Conservation (phyloP, 2,888 invertebrate genomes). For the Adelphocoris suturalis region DNA sequence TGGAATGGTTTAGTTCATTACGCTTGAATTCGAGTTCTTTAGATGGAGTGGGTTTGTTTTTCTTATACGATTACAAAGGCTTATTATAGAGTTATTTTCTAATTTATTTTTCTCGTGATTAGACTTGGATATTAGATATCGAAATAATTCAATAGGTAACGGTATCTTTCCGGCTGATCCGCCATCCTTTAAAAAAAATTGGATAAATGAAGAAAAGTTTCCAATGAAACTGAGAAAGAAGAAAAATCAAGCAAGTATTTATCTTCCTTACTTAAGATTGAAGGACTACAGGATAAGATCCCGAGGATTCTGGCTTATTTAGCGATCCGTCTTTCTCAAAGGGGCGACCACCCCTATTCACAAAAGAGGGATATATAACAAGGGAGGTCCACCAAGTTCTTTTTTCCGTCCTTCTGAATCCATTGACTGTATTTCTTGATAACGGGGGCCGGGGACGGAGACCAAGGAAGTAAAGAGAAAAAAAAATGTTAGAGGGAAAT, state of each 20-base stretch:
- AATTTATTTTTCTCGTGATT: too few species aligned
- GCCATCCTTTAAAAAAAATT: too few species aligned
- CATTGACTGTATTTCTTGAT: conserved; percentile 54
- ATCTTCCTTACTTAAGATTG: conserved; percentile 22
- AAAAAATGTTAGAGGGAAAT: neutral
- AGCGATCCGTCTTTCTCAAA: conserved; percentile 49
- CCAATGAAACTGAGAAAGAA: neutral
- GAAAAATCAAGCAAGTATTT: conserved; percentile 15
- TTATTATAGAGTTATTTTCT: too few species aligned
- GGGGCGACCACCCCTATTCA: conserved; percentile 1
- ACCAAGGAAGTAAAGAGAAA: neutral
- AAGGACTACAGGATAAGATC: conserved; percentile 29
- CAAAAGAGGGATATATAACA: conserved; percentile 17
- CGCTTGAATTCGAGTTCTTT: too few species aligned
- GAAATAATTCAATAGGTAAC: too few species aligned
- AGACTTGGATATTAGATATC: too few species aligned
- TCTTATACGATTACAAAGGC: too few species aligned
- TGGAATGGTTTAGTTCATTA: too few species aligned
- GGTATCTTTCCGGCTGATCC: too few species aligned
- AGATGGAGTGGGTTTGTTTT: too few species aligned
- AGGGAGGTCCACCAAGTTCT: neutral
- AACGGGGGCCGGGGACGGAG: neutral
- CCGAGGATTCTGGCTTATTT: conserved; percentile 52
- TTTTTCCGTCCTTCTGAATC: conserved; percentile 31
- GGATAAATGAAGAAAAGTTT: too few species aligned